Percentiles rank a stretch among this genome's conserved stretches.
phyloP scores from a whole-genome alignment of 2,888 invertebrate species.

The Strigamia crassipes region DNA sequence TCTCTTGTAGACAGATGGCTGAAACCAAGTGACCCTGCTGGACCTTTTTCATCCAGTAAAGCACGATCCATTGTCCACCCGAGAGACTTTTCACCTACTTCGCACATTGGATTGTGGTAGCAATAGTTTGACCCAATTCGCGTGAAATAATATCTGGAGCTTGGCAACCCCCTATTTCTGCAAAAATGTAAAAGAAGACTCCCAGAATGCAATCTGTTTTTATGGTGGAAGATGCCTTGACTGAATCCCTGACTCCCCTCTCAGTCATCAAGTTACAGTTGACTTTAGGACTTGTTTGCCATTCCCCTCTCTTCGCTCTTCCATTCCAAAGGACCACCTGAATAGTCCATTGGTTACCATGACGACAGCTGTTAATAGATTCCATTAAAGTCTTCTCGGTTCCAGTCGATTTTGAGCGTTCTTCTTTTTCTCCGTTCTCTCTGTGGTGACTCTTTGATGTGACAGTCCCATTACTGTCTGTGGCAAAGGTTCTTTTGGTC shows the following conservation, averaged over 20 bases:
- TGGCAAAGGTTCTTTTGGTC: conserved; percentile 32
- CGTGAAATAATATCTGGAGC: conserved; percentile 18
- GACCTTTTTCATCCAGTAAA: conserved; percentile 24
- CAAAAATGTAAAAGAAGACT: neutral
- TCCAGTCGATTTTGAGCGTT: conserved; percentile 14
- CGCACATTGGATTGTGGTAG: conserved; percentile 4
- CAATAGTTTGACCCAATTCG: conserved; percentile 28
- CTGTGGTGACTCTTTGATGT: conserved; percentile 35
- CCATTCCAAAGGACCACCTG: conserved; percentile 38
- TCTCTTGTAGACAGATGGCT: conserved; percentile 39
- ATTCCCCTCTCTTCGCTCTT: conserved; percentile 19
- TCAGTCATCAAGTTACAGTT: conserved; percentile 35
- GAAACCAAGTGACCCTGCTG: conserved; percentile 31
- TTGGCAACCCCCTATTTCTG: neutral
- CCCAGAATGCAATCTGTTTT: conserved; percentile 2
- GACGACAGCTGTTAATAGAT: conserved; percentile 8
- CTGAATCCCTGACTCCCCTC: conserved; percentile 5
- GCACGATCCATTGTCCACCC: conserved; percentile 32
- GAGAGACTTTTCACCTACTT: conserved; percentile 38
- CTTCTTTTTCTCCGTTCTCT: conserved; percentile 5
- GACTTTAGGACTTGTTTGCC: conserved; percentile 40
- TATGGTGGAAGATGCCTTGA: conserved; percentile 6
- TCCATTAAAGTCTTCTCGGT: conserved; percentile 36
- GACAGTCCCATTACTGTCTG: conserved; percentile 39
- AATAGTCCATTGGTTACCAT: conserved; percentile 30